Percentiles rank a stretch among this genome's conserved stretches.
Evolutionary conservation across 1,140 invertebrate genomes (phyloP).

Genomic region (Cheumatopsyche charites): DNA sequence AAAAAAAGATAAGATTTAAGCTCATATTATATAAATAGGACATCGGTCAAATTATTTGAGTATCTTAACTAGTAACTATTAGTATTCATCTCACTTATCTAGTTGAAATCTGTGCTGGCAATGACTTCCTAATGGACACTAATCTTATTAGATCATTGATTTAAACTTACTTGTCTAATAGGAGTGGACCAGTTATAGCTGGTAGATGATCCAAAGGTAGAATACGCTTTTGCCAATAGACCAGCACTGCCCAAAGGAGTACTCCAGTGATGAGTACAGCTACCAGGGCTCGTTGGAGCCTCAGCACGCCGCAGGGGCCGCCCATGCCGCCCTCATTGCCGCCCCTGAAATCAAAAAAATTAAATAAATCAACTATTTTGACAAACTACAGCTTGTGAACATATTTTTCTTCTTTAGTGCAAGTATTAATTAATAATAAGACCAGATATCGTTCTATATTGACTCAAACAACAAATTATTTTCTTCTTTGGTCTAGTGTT

Average conservation of each 20-base stretch:
- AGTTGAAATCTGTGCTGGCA: no score
- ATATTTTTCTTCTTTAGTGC: not conserved
- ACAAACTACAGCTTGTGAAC: not conserved
- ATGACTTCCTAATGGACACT: no score
- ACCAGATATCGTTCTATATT: not conserved
- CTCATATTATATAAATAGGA: not conserved
- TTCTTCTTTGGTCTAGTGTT: no score
- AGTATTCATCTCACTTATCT: no score
- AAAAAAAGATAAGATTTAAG: not conserved
- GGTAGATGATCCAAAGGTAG: slow-evolving; percentile 46
- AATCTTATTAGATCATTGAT: no score
- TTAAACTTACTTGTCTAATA: slow-evolving; percentile 38
- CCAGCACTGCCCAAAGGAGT: slow-evolving; percentile 21
- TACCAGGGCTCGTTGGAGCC: slow-evolving; percentile 38
- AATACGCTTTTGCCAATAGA: slow-evolving; percentile 41
- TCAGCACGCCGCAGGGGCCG: slow-evolving; percentile 41
- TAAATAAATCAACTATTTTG: not conserved
- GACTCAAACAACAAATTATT: not conserved
- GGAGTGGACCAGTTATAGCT: slow-evolving; percentile 23
- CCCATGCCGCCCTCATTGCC: slow-evolving; percentile 46
- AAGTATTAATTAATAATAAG: not conserved
- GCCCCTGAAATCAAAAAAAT: slow-evolving; percentile 33
- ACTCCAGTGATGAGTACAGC: slow-evolving; percentile 33
- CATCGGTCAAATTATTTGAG: not conserved
- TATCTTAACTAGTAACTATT: not conserved